Evolutionary conservation across 92 coral and sea anemone genomes (phyloP).

Genomic region (Siderastrea radians): DNA sequence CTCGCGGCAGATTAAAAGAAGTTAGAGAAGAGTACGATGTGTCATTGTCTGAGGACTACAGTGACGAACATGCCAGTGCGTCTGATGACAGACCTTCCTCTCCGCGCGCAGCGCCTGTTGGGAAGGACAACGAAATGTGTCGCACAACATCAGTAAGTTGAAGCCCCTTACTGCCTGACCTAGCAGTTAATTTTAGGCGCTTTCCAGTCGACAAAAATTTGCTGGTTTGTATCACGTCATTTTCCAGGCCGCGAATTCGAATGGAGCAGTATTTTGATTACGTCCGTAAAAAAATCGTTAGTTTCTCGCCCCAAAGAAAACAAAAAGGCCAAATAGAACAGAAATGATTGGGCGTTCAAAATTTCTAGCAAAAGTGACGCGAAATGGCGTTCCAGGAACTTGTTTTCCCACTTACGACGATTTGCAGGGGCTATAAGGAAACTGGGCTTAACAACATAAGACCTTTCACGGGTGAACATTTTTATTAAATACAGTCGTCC

Average conservation of each 20-base stretch:
- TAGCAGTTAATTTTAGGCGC: not conserved
- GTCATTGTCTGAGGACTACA: conserved; percentile 38
- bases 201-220: not conserved
- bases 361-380: too few species aligned
- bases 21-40: conserved; percentile 35
- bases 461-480: too few species aligned
- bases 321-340: too few species aligned
- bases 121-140: conserved; percentile 85
- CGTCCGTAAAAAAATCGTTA: too few species aligned
- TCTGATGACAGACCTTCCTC: conserved; percentile 85
- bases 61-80: conserved; percentile 72
- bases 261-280: not conserved
- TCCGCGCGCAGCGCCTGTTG: conserved; percentile 95
- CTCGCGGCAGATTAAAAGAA: not conserved
- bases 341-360: too few species aligned
- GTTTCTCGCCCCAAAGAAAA: too few species aligned
- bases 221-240: too few species aligned
- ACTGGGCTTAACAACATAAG: too few species aligned
- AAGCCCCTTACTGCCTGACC: not conserved
- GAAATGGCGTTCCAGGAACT: too few species aligned
- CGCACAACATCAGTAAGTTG: conserved; percentile 74
- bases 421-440: too few species aligned
- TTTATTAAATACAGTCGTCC: too few species aligned
- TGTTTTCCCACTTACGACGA: too few species aligned
- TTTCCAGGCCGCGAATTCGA: not conserved